These are phyloP conservation scores for Bagarius yarrelli DNA, from an alignment of 2,113 vertebrate genomes.

Conservation along the genomic window DNA sequence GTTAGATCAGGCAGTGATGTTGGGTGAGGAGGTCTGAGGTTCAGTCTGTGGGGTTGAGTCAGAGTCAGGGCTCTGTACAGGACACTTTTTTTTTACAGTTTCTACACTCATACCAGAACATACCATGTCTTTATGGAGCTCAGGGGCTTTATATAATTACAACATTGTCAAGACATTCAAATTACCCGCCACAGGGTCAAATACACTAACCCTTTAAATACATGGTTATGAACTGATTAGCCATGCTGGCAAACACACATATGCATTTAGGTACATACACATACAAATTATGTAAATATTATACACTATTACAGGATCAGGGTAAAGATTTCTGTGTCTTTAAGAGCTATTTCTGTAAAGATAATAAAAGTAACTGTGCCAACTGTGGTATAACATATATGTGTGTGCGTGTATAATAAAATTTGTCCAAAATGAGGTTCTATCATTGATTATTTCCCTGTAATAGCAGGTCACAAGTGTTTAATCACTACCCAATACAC, in stretches of 20 bases:
- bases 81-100: too few species aligned
- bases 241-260: slow-evolving; percentile 1
- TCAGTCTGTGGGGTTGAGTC: too few species aligned
- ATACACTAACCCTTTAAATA: slow-evolving; percentile 14
- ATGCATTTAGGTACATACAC: background rate
- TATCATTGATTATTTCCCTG: background rate
- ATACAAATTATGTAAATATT: background rate
- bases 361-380: background rate
- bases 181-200: background rate
- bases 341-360: background rate
- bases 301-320: slow-evolving; percentile 44
- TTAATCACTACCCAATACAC: background rate
- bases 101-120: too few species aligned
- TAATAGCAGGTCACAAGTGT: background rate
- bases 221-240: slow-evolving; percentile 19
- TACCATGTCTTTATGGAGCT: too few species aligned
- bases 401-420: background rate
- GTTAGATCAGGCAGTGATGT: too few species aligned
- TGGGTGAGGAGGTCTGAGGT: too few species aligned
- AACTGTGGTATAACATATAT: background rate
- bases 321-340: background rate
- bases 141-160: background rate
- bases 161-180: background rate
- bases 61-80: too few species aligned
- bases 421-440: background rate